Base-by-base conservation (phyloP, 2,797 vertebrate species). In the Acomys russatus region DNA sequence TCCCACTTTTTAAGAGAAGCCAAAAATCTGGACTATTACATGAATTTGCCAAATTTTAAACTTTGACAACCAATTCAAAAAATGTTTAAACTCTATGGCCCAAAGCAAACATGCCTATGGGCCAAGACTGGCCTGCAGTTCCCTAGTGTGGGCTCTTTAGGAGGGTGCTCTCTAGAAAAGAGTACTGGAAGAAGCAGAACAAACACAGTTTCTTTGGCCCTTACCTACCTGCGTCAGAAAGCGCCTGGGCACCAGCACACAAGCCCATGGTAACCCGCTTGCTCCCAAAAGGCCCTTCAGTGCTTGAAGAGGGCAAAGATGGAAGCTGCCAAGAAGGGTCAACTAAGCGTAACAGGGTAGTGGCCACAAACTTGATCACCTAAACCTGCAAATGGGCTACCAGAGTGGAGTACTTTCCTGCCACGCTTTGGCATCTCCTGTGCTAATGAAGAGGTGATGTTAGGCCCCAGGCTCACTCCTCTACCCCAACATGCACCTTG, bases 21-120 rank as follows among this genome's bases (percentile, higher is more conserved):
- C 96, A 96, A 97, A 97, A 96, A 96, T 94, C 92, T 93, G 80
- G 80, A 90, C 90, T 91, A 85, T 83, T 91, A 66, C 10, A 77
- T 61, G 51, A 82, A 90, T 74, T 18, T 83, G 93, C 96, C 96
- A 94, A 84, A 74, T 91, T 90, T 94, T 66, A 97, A 95, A 97
- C 85, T 86, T 94, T 94, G 94, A 97, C 93, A 93, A 97, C 66
- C 64, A 66, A 92, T 92, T 95, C 71, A 90, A 94, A 88, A 92
- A 83, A 64, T 84, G 84, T 95, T 95, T 90, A 88, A 96, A 88
- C 51, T 35, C 68, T 28, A 35, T 44, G 93, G 76, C 87, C 96
- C 96, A 97, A 97, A 97, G 38, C 94, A 96, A 98, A 95, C 92
- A 96, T 0, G 68, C 54, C 88, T 51, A 4, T 1, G 30, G 51